Conservation (phyloP, 2,797 vertebrate species). For the Ctenopoma kingsleyae region DNA sequence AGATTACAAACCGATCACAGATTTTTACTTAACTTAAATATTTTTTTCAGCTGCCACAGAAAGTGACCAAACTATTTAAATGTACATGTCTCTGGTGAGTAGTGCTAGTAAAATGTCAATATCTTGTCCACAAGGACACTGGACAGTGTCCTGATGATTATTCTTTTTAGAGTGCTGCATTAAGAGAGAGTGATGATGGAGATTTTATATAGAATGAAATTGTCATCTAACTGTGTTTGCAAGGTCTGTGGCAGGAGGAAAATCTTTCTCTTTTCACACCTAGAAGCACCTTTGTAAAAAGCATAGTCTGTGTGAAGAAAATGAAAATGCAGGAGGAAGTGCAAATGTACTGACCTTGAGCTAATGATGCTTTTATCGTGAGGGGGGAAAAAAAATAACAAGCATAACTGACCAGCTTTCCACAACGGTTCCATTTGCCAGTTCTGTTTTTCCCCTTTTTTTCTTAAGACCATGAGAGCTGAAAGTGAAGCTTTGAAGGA, state of each 20-base stretch:
- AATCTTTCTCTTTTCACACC: constrained; percentile 30
- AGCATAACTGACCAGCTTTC: constrained; percentile 41
- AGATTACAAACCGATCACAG: too few relatives aligned
- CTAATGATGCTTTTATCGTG: constrained; percentile 59
- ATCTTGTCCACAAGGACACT: constrained; percentile 20
- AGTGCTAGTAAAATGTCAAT: constrained; percentile 28
- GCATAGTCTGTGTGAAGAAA: constrained; percentile 27
- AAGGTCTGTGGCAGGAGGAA: constrained; percentile 31
- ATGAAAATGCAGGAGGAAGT: constrained; percentile 39
- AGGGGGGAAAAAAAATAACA: constrained; percentile 30
- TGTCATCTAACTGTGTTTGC: constrained; percentile 42
- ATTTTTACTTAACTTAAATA: too few relatives aligned
- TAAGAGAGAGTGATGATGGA: constrained; percentile 16
- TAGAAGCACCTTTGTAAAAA: constrained; percentile 19
- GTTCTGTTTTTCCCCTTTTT: constrained; percentile 1
- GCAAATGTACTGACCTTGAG: constrained; percentile 57
- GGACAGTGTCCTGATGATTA: constrained; percentile 16
- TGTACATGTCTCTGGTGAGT: background rate
- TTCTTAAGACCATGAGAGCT: constrained; percentile 23
- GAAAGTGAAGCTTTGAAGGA: constrained; percentile 54
- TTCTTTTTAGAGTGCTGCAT: constrained; percentile 34
- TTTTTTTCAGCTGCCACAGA: too few relatives aligned
- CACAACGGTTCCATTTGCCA: constrained; percentile 28
- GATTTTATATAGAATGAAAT: constrained; percentile 33
- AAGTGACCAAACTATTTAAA: background rate